Base-by-base conservation (phyloP, 2,113 vertebrate genomes). In the Tilapia sparmanii region DNA sequence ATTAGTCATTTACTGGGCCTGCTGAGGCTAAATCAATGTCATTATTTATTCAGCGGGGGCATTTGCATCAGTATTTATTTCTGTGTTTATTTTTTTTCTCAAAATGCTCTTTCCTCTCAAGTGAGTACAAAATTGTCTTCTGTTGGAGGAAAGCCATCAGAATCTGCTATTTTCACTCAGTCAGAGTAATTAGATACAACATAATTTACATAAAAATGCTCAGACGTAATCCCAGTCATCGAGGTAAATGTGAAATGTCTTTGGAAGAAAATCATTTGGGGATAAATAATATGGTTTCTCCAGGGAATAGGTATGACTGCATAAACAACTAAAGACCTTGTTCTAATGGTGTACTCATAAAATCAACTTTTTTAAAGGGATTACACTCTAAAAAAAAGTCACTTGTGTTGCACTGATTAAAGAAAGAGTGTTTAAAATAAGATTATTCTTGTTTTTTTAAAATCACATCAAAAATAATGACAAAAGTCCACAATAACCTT, bases 1-100 rank as follows among this genome's bases (percentile, higher is more conserved):
- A 85, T 89, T 59, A 87, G 26, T 87, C 73, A 84, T 91, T 87
- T 54, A 59, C 40, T 82, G 18, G 10, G 42, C 38, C 68, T 53
- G 24, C 40, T 59, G 81, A 84, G 53, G 76, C 80, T 68, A 88
- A 85, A 90, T 26, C 50, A 80, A 45, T 55, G 16, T 13, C 40
- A 90, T 93, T 80, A 90, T 91, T 80, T 89, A 92, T 86, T 88
- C 87, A 66, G 50, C 4, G 11, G 42, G 55, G 4, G 57, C n/a
- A 83, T 91, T 73, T 88, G 50, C 61, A 79, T 59, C 40, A 35
- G 35, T 76, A 57, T 78, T 86, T 90, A 55, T 85, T 84, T 38
- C 73, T 47, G 47, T 12, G 78, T 88, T 88, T 80, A 7, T 81
- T 71, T 33, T 61, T 61, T 90, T 76, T 42, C 8, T 19, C 54